Evolutionary conservation across 2,113 vertebrate species (phyloP).

Genomic region (Brienomyrus brachyistius): DNA sequence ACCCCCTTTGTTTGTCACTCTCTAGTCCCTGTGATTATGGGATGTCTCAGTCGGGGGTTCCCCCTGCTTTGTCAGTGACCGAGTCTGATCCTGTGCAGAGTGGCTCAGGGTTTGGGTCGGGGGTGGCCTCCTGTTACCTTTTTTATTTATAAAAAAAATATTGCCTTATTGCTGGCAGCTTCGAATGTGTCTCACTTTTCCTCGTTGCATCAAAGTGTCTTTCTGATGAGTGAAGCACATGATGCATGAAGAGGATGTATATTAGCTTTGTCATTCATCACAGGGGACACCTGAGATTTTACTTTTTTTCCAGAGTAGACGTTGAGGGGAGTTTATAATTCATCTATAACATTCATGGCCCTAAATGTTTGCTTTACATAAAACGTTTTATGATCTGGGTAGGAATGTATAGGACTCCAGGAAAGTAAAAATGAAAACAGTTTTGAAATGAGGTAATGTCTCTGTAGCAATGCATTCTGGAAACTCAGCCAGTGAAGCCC

Average conservation of each 20-base stretch:
- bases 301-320: not conserved
- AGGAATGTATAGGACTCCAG: not conserved
- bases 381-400: not conserved
- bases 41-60: conserved; percentile 25
- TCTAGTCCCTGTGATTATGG: conserved; percentile 44
- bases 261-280: not conserved
- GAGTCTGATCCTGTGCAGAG: conserved; percentile 36
- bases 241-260: not conserved
- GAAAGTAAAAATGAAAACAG: not conserved
- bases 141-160: conserved; percentile 37
- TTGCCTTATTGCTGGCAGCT: conserved; percentile 41
- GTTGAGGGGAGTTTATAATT: not conserved
- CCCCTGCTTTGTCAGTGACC: conserved; percentile 31
- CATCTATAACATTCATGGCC: not conserved
- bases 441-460: conserved; percentile 17
- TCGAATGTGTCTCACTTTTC: conserved; percentile 28
- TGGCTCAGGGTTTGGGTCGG: conserved; percentile 40
- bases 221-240: not conserved
- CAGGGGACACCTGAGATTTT: not conserved
- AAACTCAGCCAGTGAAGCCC: not conserved
- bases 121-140: not conserved
- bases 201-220: conserved; percentile 31
- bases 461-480: not conserved
- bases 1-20: conserved; percentile 10
- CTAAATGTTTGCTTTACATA: not conserved